Evolutionary conservation across 1,140 invertebrate genomes (phyloP), one percentile per base, ranked within the genome.

Genomic region (Drosophila insularis): DNA sequence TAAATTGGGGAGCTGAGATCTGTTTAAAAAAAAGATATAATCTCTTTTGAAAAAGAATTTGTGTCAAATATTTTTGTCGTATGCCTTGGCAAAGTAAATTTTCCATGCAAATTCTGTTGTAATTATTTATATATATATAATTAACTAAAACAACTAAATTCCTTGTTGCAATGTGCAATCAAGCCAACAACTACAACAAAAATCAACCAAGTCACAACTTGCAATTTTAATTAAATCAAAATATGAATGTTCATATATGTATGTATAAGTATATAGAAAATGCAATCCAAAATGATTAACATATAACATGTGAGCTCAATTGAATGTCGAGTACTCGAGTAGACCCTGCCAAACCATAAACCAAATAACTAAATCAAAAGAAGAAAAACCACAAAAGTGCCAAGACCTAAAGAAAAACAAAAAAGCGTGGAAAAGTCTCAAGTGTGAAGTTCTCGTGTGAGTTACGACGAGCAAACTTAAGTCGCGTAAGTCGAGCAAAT

Each of bases 371-470:
- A 46, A 46, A 19, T 17, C 14, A 46, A 46, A 50, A 21, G 5
- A 50, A 50, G 8, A 50, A 50, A 50, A 63, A 75, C 60, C 69
- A 63, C 65, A 81, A 71, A 71, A 71, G 39, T 64, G 63, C 62
- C 74, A 43, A 81, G 68, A 85, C 74, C 74, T 58, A 60, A 81
- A 71, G 10, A n/a, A 74, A 70, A 72, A 65, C 63, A 67, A 77
- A 65, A 79, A 76, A 87, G 67, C 84, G 84, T 89, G 84, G 85
- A 89, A 89, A 89, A 89, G 71, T 79, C 61, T 67, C 80, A 74
- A 84, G 72, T 78, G 84, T 80, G 77, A 73, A 74, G 69, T 89
- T 89, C 84, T 89, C 84, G 84, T 84, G 84, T 89, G 85, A 89
- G 81, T 69, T 81, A 23, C 27, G 64, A 68, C 66, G 60, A 85